Conservation (phyloP, 2,113 vertebrate species). For the Candoia aspera region DNA sequence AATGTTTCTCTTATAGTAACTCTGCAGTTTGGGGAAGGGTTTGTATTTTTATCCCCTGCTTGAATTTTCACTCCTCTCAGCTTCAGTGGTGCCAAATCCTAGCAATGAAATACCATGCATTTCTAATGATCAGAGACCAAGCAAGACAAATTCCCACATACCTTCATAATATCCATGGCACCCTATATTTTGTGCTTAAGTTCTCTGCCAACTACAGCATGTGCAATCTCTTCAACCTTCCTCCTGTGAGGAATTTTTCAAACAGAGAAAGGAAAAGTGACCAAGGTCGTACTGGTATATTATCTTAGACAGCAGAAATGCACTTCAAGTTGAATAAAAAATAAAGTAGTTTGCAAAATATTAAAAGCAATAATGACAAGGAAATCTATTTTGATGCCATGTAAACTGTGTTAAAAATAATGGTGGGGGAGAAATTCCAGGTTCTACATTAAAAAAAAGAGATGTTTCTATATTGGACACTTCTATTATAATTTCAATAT, state of each 20-base stretch:
- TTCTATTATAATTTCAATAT: background rate
- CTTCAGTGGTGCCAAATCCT: background rate
- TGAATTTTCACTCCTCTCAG: background rate
- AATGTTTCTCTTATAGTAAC: background rate
- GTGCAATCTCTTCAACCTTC: background rate
- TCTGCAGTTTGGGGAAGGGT: background rate
- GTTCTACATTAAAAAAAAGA: background rate
- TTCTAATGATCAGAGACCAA: background rate
- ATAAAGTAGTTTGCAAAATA: background rate
- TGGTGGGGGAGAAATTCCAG: background rate
- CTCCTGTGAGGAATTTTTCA: background rate
- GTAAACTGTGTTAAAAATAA: background rate
- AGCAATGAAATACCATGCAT: background rate
- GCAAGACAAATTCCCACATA: background rate
- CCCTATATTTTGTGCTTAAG: background rate
- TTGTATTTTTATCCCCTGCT: background rate
- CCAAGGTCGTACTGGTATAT: background rate
- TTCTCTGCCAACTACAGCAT: background rate
- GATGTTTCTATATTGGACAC: background rate
- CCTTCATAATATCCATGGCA: constrained; percentile 9
- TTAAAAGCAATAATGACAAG: background rate
- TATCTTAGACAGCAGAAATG: background rate
- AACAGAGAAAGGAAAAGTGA: background rate
- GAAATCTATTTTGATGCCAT: background rate
- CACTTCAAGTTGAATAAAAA: background rate